Evolutionary conservation across 2,888 invertebrate genomes (phyloP).

Genomic region (Nebria salina): DNA sequence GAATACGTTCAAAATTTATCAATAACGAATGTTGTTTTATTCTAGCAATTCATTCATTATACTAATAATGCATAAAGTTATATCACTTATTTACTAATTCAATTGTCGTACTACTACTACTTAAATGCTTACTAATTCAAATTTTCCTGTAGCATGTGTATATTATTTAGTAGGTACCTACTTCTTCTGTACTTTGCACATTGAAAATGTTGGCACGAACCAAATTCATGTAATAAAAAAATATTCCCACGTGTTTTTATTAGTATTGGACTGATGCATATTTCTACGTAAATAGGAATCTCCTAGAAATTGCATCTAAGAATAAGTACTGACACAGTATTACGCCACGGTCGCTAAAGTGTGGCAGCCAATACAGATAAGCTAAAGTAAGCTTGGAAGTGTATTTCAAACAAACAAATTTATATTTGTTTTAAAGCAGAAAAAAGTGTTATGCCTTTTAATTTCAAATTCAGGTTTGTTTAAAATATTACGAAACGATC

Average conservation of each 20-base stretch:
- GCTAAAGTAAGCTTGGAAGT: too few relatives aligned
- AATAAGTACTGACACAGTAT: neutral
- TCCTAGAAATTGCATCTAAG: neutral
- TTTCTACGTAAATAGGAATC: neutral
- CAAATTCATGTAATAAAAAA: neutral
- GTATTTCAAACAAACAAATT: too few relatives aligned
- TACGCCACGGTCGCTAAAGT: neutral
- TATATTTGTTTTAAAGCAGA: too few relatives aligned
- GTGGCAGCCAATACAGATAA: neutral
- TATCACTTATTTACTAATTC: neutral
- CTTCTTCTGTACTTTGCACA: constrained; percentile 24
- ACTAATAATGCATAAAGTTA: constrained; percentile 2
- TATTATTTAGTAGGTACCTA: constrained; percentile 26
- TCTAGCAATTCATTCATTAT: constrained; percentile 13
- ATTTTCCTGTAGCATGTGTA: neutral
- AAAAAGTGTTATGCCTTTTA: too few relatives aligned
- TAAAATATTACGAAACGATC: neutral
- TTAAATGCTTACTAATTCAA: neutral
- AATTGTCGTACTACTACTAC: neutral
- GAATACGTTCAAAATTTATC: neutral
- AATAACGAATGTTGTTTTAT: neutral
- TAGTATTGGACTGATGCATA: neutral
- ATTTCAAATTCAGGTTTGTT: neutral
- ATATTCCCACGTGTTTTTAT: neutral
- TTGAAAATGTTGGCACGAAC: constrained; percentile 24